Conservation (phyloP, 2,888 invertebrate species). For the Argyresthia albistria region DNA sequence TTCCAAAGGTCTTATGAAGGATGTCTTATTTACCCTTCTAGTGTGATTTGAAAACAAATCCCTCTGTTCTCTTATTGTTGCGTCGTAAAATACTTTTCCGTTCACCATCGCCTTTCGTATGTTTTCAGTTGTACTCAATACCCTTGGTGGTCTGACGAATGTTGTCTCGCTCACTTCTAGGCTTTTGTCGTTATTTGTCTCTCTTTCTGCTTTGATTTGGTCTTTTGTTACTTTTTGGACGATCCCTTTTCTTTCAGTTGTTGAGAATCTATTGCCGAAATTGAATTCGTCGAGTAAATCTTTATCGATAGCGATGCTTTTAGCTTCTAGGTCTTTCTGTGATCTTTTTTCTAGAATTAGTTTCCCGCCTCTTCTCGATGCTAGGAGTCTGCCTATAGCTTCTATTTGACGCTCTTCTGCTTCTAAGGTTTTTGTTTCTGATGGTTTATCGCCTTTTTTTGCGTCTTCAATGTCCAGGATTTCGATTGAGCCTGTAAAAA, state of each 20-base stretch:
- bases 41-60: conserved; percentile 39
- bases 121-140: conserved; percentile 53
- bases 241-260: conserved; percentile 43
- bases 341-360: conserved; percentile 51
- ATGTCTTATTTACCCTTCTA: not conserved
- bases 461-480: conserved; percentile 55
- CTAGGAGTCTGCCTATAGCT: conserved; percentile 57
- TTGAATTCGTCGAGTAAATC: conserved; percentile 42
- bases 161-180: conserved; percentile 62
- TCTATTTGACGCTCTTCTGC: conserved; percentile 66
- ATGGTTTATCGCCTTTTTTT: conserved; percentile 37
- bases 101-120: conserved; percentile 57
- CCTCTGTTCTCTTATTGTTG: conserved; percentile 50
- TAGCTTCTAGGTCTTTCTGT: conserved; percentile 48
- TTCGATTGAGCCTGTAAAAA: conserved; percentile 43
- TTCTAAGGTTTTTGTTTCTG: conserved; percentile 51
- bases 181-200: conserved; percentile 37
- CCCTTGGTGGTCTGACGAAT: conserved; percentile 52
- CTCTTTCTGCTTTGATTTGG: conserved; percentile 46
- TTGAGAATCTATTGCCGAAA: conserved; percentile 48
- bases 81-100: conserved; percentile 63
- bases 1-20: conserved; percentile 20
- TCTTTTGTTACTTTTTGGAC: conserved; percentile 57
- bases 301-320: conserved; percentile 47
- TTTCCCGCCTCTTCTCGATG: conserved; percentile 47